phyloP scores from a whole-genome alignment of 2,888 invertebrate species.

The Ochropleura plecta region DNA sequence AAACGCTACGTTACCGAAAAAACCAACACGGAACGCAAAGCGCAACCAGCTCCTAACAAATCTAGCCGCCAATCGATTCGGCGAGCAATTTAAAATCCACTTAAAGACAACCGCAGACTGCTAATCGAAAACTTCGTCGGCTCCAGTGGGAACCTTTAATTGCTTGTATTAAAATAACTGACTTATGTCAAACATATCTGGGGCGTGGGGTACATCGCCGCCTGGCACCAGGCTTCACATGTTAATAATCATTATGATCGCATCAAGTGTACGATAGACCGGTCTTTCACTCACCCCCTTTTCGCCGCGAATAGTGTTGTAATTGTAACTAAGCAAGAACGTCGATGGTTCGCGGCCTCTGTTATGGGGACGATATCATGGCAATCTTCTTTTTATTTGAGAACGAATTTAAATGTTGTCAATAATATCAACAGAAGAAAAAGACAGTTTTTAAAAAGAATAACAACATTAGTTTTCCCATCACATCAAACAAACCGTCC shows the following conservation, averaged over 20 bases:
- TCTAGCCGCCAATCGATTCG: constrained; percentile 79
- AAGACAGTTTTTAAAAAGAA: background rate
- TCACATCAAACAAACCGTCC: background rate
- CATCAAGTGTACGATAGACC: constrained; percentile 89
- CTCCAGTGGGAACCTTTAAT: constrained; percentile 86
- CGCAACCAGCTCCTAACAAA: constrained; percentile 65
- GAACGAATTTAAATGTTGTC: background rate
- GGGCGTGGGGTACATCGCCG: constrained; percentile 83
- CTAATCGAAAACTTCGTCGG: constrained; percentile 88
- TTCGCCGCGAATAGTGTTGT: constrained; percentile 60
- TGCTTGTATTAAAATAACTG: constrained; percentile 90
- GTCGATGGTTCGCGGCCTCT: constrained; percentile 36
- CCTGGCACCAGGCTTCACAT: constrained; percentile 88
- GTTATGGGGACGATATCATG: background rate
- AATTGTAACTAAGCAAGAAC: constrained; percentile 33
- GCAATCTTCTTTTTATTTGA: background rate
- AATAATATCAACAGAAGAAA: background rate
- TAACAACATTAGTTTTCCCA: background rate
- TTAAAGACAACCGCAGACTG: constrained; percentile 87
- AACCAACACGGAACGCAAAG: constrained; percentile 59
- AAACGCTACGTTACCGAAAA: constrained; percentile 59
- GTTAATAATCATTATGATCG: constrained; percentile 91
- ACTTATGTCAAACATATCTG: constrained; percentile 90
- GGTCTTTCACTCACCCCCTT: constrained; percentile 74
- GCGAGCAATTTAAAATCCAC: constrained; percentile 88